Conservation (phyloP, 2,113 vertebrate species). For the Anolis carolinensis region DNA sequence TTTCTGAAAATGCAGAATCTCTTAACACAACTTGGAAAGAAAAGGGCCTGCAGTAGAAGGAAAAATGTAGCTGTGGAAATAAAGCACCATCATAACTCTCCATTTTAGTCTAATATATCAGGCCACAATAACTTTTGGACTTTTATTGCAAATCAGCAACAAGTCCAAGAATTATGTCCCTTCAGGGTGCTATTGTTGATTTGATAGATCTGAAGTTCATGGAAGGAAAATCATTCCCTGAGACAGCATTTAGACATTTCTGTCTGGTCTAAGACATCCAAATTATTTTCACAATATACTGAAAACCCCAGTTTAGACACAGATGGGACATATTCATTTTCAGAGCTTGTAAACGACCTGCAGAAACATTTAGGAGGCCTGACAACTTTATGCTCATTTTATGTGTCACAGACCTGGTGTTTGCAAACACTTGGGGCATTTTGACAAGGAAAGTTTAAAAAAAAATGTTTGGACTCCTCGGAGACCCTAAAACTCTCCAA, state of each 20-base stretch:
- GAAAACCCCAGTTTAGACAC: too few relatives aligned
- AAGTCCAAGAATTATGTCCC: background rate
- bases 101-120: background rate
- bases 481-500: too few relatives aligned
- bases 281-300: background rate
- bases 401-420: too few relatives aligned
- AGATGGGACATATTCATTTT: too few relatives aligned
- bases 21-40: too few relatives aligned
- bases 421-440: too few relatives aligned
- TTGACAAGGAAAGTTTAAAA: too few relatives aligned
- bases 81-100: background rate
- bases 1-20: too few relatives aligned
- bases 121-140: background rate
- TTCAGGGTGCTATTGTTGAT: slow-evolving; percentile 10
- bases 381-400: background rate
- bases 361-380: slow-evolving; percentile 16
- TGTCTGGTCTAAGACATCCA: background rate
- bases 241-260: background rate
- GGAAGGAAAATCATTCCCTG: background rate
- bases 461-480: too few relatives aligned
- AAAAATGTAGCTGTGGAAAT: background rate
- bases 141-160: slow-evolving; percentile 22
- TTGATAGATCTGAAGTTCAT: background rate
- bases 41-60: too few relatives aligned
- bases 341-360: background rate